Evolutionary conservation across 2,113 vertebrate genomes (phyloP).

Genomic region (Callospermophilus lateralis): DNA sequence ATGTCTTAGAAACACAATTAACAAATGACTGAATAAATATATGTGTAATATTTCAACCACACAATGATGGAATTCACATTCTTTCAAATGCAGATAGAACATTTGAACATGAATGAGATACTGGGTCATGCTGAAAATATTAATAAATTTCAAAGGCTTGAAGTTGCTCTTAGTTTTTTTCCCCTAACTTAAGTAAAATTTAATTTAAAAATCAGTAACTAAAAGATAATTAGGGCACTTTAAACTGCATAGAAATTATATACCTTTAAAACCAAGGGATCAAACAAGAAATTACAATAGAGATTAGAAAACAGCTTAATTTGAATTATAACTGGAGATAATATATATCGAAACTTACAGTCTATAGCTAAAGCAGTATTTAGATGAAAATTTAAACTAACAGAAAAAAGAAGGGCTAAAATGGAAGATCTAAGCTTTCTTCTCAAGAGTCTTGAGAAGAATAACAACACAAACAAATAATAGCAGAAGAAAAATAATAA

Average conservation of each 20-base stretch:
- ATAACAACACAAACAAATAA: not conserved
- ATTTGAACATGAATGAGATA: not conserved
- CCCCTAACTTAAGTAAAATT: not conserved
- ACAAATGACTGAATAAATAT: not conserved
- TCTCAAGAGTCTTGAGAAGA: not conserved
- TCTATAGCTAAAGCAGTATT: not conserved
- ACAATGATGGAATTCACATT: not conserved
- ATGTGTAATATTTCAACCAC: not conserved
- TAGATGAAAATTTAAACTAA: not conserved
- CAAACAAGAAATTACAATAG: not conserved
- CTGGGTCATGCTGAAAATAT: not conserved
- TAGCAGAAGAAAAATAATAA: not conserved
- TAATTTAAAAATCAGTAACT: constrained; percentile 5
- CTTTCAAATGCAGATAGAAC: not conserved
- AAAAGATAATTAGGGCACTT: not conserved
- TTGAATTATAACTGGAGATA: not conserved
- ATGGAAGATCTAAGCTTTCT: not conserved
- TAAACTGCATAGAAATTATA: not conserved
- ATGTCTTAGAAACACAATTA: not conserved
- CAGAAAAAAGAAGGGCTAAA: not conserved
- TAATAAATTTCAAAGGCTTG: not conserved
- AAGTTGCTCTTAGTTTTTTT: not conserved
- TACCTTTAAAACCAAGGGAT: not conserved
- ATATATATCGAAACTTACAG: not conserved
- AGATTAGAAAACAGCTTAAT: not conserved